Base-by-base conservation (phyloP, 1,140 invertebrate species). In the Scaptomyza pallida region DNA sequence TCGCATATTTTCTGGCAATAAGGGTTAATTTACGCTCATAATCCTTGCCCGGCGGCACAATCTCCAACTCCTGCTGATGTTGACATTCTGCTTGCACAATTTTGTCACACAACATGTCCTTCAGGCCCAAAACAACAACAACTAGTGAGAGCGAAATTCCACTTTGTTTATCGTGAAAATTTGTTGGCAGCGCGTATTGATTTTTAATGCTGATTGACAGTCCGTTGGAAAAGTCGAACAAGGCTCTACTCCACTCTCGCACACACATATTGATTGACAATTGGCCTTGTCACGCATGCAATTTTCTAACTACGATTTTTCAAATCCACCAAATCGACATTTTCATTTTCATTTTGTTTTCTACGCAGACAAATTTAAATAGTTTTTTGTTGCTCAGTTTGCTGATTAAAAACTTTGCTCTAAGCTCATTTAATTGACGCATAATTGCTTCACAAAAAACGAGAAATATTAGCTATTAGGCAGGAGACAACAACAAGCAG, bases 1-100 rank as follows among this genome's bases (percentile, higher is more conserved):
- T 86, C 82, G 82, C 82, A 78, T 88, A 78, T 88, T 88, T 82
- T 86, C 52, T 78, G 76, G 82, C 82, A 88, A 88, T 86, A 86
- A 86, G 82, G 82, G 82, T 86, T 86, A 86, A 86, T 86, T 86
- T 86, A 86, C 82, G 78, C 82, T 86, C 82, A 86, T 86, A 88
- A 86, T 88, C 82, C 82, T 75, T 68, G 75, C 71, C 62, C 45
- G 41, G n/a, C 37, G 71, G 55, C 35, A 56, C 37, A 30, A 37
- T 63, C 43, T 44, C 50, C 26, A n/a, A 15, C 23, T 15, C 12
- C 12, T 50, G 5, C 35, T 48, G 44, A n/a, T 35, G 40, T 33
- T 52, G 48, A 59, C 62, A 72, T 72, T 72, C 5, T 48, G 73
- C 73, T 86, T 86, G 65, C 81, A 88, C 63, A 64, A 86, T 83